phyloP scores from a whole-genome alignment of 2,888 invertebrate genomes.

The Orthosia incerta region DNA sequence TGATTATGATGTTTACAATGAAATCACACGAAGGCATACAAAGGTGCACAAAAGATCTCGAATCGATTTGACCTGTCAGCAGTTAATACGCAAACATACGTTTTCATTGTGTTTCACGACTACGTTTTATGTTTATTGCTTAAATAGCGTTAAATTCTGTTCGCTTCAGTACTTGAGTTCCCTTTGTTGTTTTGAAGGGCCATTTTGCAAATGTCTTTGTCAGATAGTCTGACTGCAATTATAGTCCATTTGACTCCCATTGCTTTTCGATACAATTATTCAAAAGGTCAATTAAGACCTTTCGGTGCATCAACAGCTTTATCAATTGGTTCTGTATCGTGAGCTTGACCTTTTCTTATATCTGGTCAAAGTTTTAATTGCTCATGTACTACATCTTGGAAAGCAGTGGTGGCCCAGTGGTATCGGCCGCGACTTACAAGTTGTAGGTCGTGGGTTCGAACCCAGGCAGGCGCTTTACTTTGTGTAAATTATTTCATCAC shows the following conservation, averaged over 20 bases:
- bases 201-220: not conserved
- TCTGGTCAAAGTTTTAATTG: not conserved
- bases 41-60: slow-evolving; percentile 19
- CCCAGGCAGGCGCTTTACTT: too few species aligned
- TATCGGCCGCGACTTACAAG: too few species aligned
- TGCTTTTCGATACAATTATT: slow-evolving; percentile 10
- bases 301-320: not conserved
- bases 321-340: not conserved
- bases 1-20: slow-evolving; percentile 26
- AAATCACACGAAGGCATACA: slow-evolving; percentile 1
- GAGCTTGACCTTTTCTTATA: not conserved
- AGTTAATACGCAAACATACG: slow-evolving; percentile 26
- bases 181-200: slow-evolving; percentile 5
- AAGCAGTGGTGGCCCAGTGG: too few species aligned
- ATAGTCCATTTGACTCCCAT: not conserved
- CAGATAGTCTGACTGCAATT: not conserved
- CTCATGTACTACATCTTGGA: too few species aligned
- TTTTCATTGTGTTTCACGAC: slow-evolving; percentile 27
- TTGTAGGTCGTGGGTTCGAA: too few species aligned
- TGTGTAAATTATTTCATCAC: too few species aligned
- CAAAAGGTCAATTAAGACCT: slow-evolving; percentile 12
- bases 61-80: slow-evolving; percentile 47
- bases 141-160: not conserved
- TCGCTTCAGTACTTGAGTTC: not conserved
- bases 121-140: not conserved